These are phyloP conservation scores for Peromyscus attwateri DNA, from an alignment of 2,797 vertebrate genomes.

Conservation along the genomic window DNA sequence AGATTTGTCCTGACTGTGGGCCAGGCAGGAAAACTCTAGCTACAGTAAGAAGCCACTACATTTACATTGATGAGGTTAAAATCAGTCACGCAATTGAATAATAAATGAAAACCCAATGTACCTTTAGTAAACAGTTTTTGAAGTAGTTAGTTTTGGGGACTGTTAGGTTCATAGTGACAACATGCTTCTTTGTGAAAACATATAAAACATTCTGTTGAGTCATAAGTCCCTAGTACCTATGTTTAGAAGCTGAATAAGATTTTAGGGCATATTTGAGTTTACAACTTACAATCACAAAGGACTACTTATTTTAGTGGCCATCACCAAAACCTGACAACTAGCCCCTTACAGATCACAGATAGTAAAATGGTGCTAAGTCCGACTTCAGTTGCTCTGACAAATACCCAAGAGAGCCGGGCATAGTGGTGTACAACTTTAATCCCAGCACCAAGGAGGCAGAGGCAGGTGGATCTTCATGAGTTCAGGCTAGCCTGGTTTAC, in stretches of 20 bases:
- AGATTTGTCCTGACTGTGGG: too few species aligned
- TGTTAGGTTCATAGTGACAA: neutral
- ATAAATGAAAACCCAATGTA: constrained; percentile 7
- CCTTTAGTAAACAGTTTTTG: neutral
- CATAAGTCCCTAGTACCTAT: neutral
- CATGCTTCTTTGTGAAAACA: neutral
- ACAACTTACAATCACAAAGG: neutral
- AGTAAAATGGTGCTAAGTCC: neutral
- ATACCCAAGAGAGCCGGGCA: neutral
- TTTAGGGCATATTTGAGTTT: neutral
- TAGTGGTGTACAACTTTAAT: neutral
- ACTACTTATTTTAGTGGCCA: neutral
- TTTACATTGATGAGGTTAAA: neutral
- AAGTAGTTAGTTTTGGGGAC: constrained; percentile 21
- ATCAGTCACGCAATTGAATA: neutral
- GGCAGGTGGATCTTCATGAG: neutral
- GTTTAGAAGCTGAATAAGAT: neutral
- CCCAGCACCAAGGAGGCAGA: neutral
- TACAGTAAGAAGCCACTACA: neutral
- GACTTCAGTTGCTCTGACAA: neutral
- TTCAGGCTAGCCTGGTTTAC: neutral
- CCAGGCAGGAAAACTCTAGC: too few species aligned
- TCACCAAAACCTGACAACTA: neutral
- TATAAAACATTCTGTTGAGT: neutral
- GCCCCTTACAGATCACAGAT: neutral